Evolutionary conservation across 2,113 vertebrate species (phyloP), one percentile per base, ranked within the genome.

Genomic region (Phaetusa simplex): DNA sequence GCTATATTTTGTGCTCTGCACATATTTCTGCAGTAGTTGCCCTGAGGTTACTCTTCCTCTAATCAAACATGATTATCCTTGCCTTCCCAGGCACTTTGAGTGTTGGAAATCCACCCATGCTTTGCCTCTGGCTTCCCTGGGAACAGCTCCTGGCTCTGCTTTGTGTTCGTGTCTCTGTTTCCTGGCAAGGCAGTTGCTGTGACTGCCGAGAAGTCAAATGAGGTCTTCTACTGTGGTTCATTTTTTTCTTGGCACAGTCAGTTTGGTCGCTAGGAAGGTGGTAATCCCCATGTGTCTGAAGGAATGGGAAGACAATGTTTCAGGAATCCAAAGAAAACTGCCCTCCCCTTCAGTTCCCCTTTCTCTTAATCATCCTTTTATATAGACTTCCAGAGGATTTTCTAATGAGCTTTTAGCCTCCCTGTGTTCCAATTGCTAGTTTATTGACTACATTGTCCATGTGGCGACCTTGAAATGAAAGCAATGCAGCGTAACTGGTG

Each of bases 371-470:
- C 49, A 67, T 62, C 8, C 5, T 65, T 84, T 58, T 66, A 11
- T n/a, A 34, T 18, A 49, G 87, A 45, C 52, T 88, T 96, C 38
- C 91, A 87, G 91, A 88, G 84, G 82, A 45, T 95, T 96, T 95
- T 90, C 42, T 59, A 53, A 84, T 66, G 82, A 73, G 88, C 58
- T 91, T 93, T 94, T 71, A 66, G 50, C 50, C 50, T 91, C 62
- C 86, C 30, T 91, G 52, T 91, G 55, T 88, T 90, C 73, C 59
- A 78, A 2, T 8, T 86, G 38, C 64, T 70, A 2, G 30, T 90
- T 95, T 62, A 76, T 61, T 79, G 69, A 59, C 91, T 8, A 1
- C 0, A 1, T 47, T 85, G 56, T 56, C 64, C 38, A 4, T 66
- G 12, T 43, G 59, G 71, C 47, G 64, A 90, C 82, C 55, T 93